phyloP scores from a whole-genome alignment of 1,140 invertebrate species.

The Brachionus manjavacas region DNA sequence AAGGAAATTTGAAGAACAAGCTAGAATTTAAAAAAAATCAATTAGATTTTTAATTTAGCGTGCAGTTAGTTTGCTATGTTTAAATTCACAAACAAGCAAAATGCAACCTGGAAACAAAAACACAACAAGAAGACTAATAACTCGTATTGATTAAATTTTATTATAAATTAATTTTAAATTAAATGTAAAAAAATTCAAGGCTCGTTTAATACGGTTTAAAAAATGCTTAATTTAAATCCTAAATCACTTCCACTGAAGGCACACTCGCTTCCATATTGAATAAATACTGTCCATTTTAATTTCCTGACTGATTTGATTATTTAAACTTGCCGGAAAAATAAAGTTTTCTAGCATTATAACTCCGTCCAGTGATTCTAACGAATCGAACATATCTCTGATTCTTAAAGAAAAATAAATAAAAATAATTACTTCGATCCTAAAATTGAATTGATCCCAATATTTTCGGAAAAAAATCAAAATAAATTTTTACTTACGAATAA shows the following conservation, averaged over 20 bases:
- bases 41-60: slow-evolving; percentile 30
- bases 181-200: neutral
- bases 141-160: neutral
- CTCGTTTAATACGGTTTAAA: neutral
- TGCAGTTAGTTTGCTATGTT: neutral
- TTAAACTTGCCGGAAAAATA: neutral
- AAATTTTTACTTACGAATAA: neutral
- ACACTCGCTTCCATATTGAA: neutral
- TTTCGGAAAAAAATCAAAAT: neutral
- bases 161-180: slow-evolving; percentile 9
- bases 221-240: neutral
- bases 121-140: neutral
- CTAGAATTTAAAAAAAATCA: neutral
- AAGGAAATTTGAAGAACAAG: neutral
- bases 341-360: neutral
- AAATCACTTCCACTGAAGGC: neutral
- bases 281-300: slow-evolving; percentile 6
- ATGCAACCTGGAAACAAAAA: slow-evolving; percentile 9
- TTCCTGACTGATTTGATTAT: neutral
- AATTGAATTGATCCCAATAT: neutral
- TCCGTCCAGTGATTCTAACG: neutral
- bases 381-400: neutral
- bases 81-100: neutral
- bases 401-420: neutral
- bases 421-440: neutral